Base-by-base conservation (phyloP, 1,140 invertebrate species). In the Drosophila kepulauana region DNA sequence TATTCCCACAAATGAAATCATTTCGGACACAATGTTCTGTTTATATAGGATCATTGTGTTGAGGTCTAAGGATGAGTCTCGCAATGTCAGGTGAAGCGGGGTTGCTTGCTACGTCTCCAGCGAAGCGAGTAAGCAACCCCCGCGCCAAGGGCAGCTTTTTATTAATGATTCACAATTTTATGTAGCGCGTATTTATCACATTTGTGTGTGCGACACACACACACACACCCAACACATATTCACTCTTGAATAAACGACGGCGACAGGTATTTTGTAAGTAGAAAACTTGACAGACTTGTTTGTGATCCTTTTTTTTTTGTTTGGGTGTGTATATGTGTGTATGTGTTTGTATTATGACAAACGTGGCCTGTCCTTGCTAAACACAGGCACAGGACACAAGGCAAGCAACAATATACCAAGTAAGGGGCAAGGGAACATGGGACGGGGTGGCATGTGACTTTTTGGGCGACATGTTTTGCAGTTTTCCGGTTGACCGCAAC, bases 401-500 rank as follows among this genome's bases (percentile, higher is more conserved):
- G 45, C 61, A 20, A 15, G 30, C 15, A 25, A 25, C 20, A 25
- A 25, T 25, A 25, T 25, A 25, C 20, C 0, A 25, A 25, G 20
- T 25, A 25, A 4, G 3, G 20, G 20, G 3, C 20, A 25, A 25
- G 20, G 20, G 20, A n/a, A n/a, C 59, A 64, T 67, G 75, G 64
- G 67, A 81, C 54, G 62, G 45, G 78, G 59, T 76, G 68, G 79
- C 78, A 64, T 74, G 30, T 35, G 56, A 45, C 59, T 63, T 49
- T 78, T 68, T 73, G 52, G 85, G 80, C 81, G 89, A 89, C 85
- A 87, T 91, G 89, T 91, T 91, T 87, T 86, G 80, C 82, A 82
- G 86, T 91, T 91, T 91, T 91, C 90, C 86, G 90, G 90, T 91
- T 91, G 90, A 91, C 90, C 90, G 90, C 90, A 91, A 91, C 90